Base-by-base conservation (phyloP, 2,888 invertebrate genomes). In the Augochlorella aurata region DNA sequence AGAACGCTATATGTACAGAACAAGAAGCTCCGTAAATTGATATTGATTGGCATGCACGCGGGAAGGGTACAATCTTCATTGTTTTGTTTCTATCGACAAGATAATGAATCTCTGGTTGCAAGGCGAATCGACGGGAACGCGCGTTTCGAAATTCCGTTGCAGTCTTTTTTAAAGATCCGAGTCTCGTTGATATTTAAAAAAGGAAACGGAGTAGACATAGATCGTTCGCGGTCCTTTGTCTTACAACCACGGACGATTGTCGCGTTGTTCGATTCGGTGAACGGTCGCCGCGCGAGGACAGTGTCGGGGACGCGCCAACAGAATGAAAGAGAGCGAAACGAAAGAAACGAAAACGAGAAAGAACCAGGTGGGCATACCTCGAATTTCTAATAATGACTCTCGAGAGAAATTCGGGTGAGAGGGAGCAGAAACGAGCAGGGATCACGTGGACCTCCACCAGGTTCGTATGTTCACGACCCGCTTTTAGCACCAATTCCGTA, bases 381-480 rank as follows among this genome's bases (percentile, higher is more conserved):
- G 77, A 84, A 54, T 82, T 71, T 84, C 52, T 73, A 82, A 85
- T 81, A 81, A 83, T 78, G 63, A 73, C 73, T 73, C 50, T 78
- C 77, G 85, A 52, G 69, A 77, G 81, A 81, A 72, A 77, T 79
- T 86, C 77, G 73, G 61, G 78, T 72, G 54, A 74, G 77, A 77
- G 75, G 78, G 77, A 79, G 82, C 81, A 73, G 81, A 85, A 75
- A 82, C 85, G 77, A 85, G 83, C 80, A 66, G 38, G 63, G 85
- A 82, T 88, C 83, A 77, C 77, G 82, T 88, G 85, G 85, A 83
- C 81, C 74, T 87, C 80, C 77, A 44, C 66, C 87, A 88, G 88
- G 88, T 88, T 88, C 88, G 88, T 88, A 88, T 88, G 83, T 87
- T 88, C 80, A 82, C 85, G 88, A 87, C 82, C 84, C 87, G 88